phyloP scores from a whole-genome alignment of 2,797 vertebrate genomes.

The Syncerus caffer region DNA sequence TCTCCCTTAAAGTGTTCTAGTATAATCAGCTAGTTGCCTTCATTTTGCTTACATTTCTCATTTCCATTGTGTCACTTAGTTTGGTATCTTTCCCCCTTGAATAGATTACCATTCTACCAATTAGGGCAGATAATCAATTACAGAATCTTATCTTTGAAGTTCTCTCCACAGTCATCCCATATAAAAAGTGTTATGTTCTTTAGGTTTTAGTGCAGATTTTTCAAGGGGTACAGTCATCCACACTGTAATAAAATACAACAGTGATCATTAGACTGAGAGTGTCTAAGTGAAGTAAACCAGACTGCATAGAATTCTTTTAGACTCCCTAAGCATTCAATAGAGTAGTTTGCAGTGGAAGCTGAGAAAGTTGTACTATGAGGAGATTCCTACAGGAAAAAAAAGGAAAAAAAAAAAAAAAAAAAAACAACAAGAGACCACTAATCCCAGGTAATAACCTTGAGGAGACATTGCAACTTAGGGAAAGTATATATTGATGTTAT shows the following conservation, averaged over 20 bases:
- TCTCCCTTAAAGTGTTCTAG: not conserved
- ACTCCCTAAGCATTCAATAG: not conserved
- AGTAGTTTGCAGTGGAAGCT: not conserved
- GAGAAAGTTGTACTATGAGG: not conserved
- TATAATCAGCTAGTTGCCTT: not conserved
- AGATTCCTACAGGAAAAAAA: not conserved
- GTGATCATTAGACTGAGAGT: not conserved
- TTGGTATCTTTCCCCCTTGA: not conserved
- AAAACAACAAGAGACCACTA: not conserved
- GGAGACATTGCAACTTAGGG: not conserved
- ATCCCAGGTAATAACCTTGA: not conserved
- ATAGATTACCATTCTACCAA: not conserved
- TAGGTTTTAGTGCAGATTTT: not conserved
- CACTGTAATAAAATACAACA: not conserved
- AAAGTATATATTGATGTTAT: not conserved
- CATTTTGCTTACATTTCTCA: not conserved
- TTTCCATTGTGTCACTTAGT: not conserved
- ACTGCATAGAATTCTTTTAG: not conserved
- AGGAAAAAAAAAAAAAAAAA: accelerated
- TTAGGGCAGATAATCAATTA: not conserved
- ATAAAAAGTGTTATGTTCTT: not conserved
- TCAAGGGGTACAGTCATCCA: not conserved
- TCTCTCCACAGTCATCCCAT: not conserved
- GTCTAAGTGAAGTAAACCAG: not conserved
- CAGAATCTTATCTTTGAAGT: not conserved